Evolutionary conservation across 2,113 vertebrate species (phyloP).

Genomic region (Gymnogyps californianus): DNA sequence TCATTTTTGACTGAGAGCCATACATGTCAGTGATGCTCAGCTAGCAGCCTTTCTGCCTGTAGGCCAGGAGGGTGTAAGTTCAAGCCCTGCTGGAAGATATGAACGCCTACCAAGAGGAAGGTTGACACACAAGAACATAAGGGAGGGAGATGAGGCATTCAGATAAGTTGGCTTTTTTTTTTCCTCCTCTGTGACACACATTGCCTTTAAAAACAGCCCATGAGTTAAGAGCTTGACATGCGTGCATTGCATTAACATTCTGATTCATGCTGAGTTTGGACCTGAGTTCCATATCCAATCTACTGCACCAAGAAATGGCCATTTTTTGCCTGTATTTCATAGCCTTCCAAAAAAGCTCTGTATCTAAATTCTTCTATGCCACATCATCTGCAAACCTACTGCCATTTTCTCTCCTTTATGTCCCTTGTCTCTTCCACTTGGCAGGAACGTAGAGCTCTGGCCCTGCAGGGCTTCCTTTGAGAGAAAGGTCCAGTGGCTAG

Average conservation of each 20-base stretch:
- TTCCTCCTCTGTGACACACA: background rate
- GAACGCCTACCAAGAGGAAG: fast-evolving
- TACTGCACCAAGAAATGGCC: background rate
- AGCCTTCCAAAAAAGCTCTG: background rate
- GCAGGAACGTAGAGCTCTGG: background rate
- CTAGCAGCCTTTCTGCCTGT: background rate
- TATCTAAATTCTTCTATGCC: background rate
- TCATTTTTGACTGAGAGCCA: background rate
- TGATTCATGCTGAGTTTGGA: background rate
- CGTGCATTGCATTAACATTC: background rate
- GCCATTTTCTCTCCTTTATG: background rate
- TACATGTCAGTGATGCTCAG: background rate
- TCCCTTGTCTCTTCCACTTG: background rate
- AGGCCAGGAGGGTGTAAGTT: background rate
- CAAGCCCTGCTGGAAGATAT: background rate
- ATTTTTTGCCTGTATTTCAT: background rate
- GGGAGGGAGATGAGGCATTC: background rate
- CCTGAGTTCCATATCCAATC: background rate
- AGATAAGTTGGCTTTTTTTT: fast-evolving
- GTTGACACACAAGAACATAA: background rate
- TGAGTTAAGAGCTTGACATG: background rate
- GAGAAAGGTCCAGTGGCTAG: background rate
- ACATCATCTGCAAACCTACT: background rate
- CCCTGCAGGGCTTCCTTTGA: background rate
- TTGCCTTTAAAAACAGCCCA: background rate